These are phyloP conservation scores for Cichladusa arquata DNA, from an alignment of 2,113 vertebrate species.

Conservation along the genomic window DNA sequence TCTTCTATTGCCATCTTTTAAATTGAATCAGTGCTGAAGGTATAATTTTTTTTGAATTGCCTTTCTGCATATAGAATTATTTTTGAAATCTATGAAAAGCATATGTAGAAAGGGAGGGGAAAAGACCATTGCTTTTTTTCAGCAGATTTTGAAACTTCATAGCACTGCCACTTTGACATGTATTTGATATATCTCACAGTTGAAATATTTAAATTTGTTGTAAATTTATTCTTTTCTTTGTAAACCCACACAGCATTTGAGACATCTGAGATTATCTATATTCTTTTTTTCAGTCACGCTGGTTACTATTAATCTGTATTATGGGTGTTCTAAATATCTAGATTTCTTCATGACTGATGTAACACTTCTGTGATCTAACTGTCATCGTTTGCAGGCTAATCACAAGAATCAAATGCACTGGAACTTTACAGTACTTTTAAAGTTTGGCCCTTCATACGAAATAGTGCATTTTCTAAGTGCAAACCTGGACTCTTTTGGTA, in stretches of 20 bases:
- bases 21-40: neutral
- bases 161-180: neutral
- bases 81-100: neutral
- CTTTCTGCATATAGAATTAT: neutral
- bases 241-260: neutral
- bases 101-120: neutral
- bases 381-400: neutral
- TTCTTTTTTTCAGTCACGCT: neutral
- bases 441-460: neutral
- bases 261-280: neutral
- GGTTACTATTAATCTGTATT: neutral
- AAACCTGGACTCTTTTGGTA: neutral
- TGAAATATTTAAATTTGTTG: neutral
- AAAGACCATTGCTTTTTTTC: neutral
- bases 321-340: neutral
- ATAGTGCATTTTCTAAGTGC: neutral
- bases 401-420: neutral
- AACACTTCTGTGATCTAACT: neutral
- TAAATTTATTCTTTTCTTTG: neutral
- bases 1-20: neutral
- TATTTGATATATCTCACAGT: neutral
- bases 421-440: neutral
- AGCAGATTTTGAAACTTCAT: neutral
- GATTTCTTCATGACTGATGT: neutral
- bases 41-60: neutral